These are phyloP conservation scores for Agriopis marginaria DNA, from an alignment of 2,888 invertebrate species.

Conservation along the genomic window DNA sequence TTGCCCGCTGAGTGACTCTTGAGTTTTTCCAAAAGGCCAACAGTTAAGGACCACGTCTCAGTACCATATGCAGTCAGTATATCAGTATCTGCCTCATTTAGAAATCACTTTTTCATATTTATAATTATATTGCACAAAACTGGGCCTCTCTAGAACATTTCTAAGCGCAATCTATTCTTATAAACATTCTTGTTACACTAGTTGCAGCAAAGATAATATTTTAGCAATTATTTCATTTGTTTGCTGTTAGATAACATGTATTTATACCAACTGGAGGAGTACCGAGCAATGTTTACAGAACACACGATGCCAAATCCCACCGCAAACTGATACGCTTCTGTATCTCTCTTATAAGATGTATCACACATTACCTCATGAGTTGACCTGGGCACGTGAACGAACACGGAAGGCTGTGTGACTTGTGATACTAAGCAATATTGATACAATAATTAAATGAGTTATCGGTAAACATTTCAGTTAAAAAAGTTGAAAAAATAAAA, in stretches of 20 bases:
- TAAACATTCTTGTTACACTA: background rate
- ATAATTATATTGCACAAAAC: no score
- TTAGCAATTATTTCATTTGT: constrained; percentile 41
- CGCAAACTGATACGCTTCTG: constrained; percentile 57
- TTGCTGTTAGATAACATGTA: constrained; percentile 50
- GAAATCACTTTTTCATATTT: no score
- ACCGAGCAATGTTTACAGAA: constrained; percentile 59
- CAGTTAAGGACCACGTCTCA: no score
- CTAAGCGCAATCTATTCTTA: background rate
- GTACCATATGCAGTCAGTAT: no score
- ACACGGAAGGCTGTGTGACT: background rate
- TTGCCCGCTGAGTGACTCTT: no score
- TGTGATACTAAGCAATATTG: constrained; percentile 2
- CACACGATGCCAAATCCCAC: constrained; percentile 54
- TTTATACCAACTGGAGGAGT: constrained; percentile 51
- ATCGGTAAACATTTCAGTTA: background rate
- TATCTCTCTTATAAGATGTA: constrained; percentile 35
- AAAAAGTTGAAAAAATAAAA: no score
- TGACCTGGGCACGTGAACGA: constrained; percentile 25
- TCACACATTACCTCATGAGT: constrained; percentile 37
- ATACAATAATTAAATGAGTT: background rate
- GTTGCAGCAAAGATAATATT: constrained; percentile 7
- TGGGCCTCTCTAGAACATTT: no score
- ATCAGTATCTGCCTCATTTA: no score
- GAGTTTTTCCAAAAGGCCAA: no score